A percentile compares a stretch with the other conserved stretches of the same genome.
These are phyloP conservation scores for Amazona finschi DNA, from an alignment of 2,797 vertebrate species.

Conservation along the genomic window DNA sequence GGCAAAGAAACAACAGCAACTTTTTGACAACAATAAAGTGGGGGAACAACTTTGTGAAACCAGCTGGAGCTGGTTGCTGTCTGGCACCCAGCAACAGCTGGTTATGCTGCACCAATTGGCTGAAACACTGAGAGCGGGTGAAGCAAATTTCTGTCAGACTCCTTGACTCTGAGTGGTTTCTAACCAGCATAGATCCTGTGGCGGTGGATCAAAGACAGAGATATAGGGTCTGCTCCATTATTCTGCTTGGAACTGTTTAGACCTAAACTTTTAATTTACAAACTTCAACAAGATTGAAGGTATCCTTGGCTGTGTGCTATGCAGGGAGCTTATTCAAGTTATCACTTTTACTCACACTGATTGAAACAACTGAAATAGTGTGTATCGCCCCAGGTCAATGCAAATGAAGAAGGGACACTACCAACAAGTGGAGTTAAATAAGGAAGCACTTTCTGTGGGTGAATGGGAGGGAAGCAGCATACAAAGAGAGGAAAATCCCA, in stretches of 20 bases:
- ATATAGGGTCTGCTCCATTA: conserved; percentile 32
- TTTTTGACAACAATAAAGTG: not conserved
- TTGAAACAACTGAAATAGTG: not conserved
- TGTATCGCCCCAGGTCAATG: not conserved
- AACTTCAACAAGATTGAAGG: not conserved
- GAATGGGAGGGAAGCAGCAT: not conserved
- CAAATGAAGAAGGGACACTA: not conserved
- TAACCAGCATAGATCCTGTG: not conserved
- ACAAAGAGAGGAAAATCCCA: not conserved
- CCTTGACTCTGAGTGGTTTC: conserved; percentile 4
- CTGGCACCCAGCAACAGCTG: not conserved
- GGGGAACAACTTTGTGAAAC: not conserved
- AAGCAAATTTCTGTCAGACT: not conserved
- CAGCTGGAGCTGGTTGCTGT: not conserved
- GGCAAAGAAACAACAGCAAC: not conserved
- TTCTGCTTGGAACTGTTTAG: conserved; percentile 37
- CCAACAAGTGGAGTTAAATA: not conserved
- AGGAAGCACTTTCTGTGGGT: not conserved
- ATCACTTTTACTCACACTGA: not conserved
- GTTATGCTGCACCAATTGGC: not conserved
- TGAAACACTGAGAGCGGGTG: not conserved
- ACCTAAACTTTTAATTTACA: conserved; percentile 34
- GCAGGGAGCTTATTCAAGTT: not conserved
- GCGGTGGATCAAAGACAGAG: not conserved
- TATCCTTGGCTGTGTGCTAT: not conserved